These are phyloP conservation scores for Drosophila burlai DNA, from an alignment of 1,140 invertebrate species.

Conservation along the genomic window DNA sequence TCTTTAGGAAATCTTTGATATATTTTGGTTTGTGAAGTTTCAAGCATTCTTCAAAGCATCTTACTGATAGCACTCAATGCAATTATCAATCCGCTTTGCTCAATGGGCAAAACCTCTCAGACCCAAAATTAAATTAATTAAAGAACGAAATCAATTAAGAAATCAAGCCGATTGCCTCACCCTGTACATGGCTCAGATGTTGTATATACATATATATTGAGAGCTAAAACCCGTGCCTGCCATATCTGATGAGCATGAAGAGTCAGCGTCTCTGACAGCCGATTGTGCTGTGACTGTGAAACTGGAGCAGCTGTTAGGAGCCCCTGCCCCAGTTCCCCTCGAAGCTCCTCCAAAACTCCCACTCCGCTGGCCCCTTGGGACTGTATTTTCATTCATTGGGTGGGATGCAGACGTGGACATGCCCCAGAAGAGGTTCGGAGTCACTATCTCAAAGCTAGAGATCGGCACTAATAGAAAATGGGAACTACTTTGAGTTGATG, in stretches of 20 bases:
- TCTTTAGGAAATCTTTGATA: neutral
- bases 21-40: neutral
- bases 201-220: conserved; percentile 7
- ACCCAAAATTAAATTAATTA: conserved; percentile 46
- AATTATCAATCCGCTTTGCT: conserved; percentile 25
- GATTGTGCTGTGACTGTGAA: conserved; percentile 72
- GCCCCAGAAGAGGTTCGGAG: conserved; percentile 55
- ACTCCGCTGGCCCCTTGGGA: conserved; percentile 8
- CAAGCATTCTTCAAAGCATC: neutral
- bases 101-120: conserved; percentile 21
- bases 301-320: conserved; percentile 64
- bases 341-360: conserved; percentile 11
- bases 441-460: conserved; percentile 58
- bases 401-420: conserved; percentile 58
- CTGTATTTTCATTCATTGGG: conserved; percentile 70
- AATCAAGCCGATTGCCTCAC: conserved; percentile 53
- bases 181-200: conserved; percentile 48
- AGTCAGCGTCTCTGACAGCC: conserved; percentile 54
- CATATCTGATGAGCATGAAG: conserved; percentile 79
- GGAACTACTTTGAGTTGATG: neutral
- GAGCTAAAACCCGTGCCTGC: conserved; percentile 53
- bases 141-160: conserved; percentile 38
- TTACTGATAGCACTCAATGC: neutral
- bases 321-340: conserved; percentile 39
- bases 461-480: conserved; percentile 40